phyloP scores from a whole-genome alignment of 2,888 invertebrate genomes.

The Stenchaetothrips biformis region DNA sequence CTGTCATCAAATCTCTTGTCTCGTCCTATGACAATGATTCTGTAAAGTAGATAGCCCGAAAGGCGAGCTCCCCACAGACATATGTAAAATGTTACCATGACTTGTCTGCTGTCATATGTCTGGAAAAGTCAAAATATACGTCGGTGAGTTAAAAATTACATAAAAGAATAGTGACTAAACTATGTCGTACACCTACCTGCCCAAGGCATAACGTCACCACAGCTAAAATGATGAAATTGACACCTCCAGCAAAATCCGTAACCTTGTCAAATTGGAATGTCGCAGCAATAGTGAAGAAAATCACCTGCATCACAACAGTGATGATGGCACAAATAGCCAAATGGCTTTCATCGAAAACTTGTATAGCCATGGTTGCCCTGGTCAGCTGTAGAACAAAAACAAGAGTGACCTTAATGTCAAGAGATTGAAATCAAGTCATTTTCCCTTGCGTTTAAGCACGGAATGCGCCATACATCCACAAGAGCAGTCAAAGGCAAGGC shows the following conservation, averaged over 20 bases:
- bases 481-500: no score
- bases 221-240: slow-evolving; percentile 86
- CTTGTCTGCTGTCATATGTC: slow-evolving; percentile 80
- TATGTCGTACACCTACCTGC: slow-evolving; percentile 50
- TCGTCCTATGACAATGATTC: slow-evolving; percentile 83
- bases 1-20: slow-evolving; percentile 89
- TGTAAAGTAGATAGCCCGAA: slow-evolving; percentile 82
- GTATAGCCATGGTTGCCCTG: slow-evolving; percentile 56
- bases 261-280: slow-evolving; percentile 84
- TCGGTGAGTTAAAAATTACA: not conserved
- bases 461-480: no score
- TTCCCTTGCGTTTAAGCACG: no score
- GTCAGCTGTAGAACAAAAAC: no score
- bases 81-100: slow-evolving; percentile 85
- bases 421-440: no score
- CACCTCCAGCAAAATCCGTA: slow-evolving; percentile 89
- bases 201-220: slow-evolving; percentile 81
- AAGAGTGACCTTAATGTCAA: no score
- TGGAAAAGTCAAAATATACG: slow-evolving; percentile 42
- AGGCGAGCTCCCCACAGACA: slow-evolving; percentile 83
- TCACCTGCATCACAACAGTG: slow-evolving; percentile 75
- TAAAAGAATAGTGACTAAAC: not conserved
- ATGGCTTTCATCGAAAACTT: slow-evolving; percentile 75
- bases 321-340: slow-evolving; percentile 83
- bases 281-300: slow-evolving; percentile 82